Evolutionary conservation across 2,888 invertebrate genomes (phyloP), one percentile per base, ranked within the genome.

Genomic region (Cephonodes hylas): DNA sequence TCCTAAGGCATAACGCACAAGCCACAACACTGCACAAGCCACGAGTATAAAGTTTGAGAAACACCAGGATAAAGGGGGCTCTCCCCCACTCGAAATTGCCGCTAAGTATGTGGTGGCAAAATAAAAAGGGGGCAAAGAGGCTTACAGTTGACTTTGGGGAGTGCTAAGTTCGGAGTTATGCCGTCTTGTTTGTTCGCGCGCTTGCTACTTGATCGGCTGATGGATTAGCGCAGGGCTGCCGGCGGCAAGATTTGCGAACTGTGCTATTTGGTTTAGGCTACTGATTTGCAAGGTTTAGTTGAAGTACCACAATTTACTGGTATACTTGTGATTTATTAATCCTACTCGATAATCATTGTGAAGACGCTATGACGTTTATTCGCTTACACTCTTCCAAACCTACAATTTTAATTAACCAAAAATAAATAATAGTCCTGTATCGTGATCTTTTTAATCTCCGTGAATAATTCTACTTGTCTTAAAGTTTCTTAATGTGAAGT

Each of bases 51-150:
- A 44, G 44, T 20, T 44, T 44, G 8, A 44, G 44, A 7, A 8
- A 31, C 31, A 38, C n/a, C 38, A 38, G 38, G n/a, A 38, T 38
- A n/a, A 20, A 23, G 48, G 3, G n/a, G 6, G 23, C 3, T 22
- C 38, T 38, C 38, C 38, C 18, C n/a, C 78, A 79, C 80, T 82
- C 75, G 77, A 82, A 86, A 86, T 89, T 86, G 83, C 81, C 82
- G 83, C 81, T 90, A 90, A 89, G 90, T 89, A 86, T 88, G 87
- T 86, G 88, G 85, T 81, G 82, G 84, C 77, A 79, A 79, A 84
- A 85, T 83, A 85, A 87, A 85, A 85, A 83, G 85, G 83, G 80
- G 84, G 85, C 74, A 83, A 83, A 85, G 85, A 80, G 83, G 89
- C 89, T 91, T 89, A 89, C 75, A 69, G 74, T 25, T 58, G 83